Evolutionary conservation across 2,797 vertebrate genomes (phyloP), one percentile per base, ranked within the genome.

Genomic region (Calcarius lapponicus): DNA sequence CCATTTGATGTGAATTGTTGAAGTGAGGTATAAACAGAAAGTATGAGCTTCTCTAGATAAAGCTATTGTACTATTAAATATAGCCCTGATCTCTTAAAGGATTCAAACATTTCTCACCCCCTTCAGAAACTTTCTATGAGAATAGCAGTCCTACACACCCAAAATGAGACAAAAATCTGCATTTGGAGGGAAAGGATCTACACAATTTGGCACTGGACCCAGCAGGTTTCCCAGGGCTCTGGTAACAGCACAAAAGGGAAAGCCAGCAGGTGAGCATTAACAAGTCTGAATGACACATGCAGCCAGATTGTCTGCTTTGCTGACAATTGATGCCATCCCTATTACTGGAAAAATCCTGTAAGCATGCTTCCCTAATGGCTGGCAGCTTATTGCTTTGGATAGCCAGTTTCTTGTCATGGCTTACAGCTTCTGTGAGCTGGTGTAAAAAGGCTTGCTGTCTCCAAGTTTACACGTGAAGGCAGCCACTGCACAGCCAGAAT

Each of bases 261-360:
- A 94, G 48, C 51, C 88, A 61, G 94, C 50, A 93, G 83, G 80
- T 9, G 8, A 62, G 60, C 81, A 89, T 88, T 96, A 85, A 87
- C 57, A 67, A 91, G 91, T 61, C 94, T 93, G 91, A 96, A 82
- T 90, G 94, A 92, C 95, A 96, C 86, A 14, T 85, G 83, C 88
- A 94, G 92, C 83, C 90, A 93, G 86, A 92, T 92, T 96, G 86
- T 87, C 95, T 93, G 91, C 83, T 94, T 89, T 25, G 1, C 90
- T 96, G 95, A 92, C 90, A 95, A 80, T 78, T 96, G 93, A 93
- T 95, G 94, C 91, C 90, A 72, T 90, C 57, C 90, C 90, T 67
- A 85, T 93, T 87, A 85, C 88, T 51, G 84, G 64, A 66, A 87
- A 92, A 92, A 93, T 58, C 86, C 29, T 69, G 57, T 86, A 82